Evolutionary conservation across 2,888 invertebrate genomes (phyloP), one percentile per base, ranked within the genome.

Genomic region (Papilio protenor): DNA sequence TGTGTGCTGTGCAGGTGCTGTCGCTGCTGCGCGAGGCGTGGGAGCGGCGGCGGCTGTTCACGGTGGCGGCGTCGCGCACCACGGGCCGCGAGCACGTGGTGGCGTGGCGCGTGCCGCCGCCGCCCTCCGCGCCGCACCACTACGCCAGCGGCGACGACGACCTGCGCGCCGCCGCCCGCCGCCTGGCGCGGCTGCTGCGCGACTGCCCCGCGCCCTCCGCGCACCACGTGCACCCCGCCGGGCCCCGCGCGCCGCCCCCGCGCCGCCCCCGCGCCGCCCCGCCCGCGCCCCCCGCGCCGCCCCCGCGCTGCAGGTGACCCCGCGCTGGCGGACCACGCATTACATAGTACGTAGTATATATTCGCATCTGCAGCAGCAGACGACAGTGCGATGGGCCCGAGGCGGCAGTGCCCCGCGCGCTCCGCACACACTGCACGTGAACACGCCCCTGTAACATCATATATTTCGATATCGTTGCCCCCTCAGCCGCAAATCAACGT

Each of bases 21-120:
- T 91, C 96, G 79, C 95, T 97, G 82, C 95, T 98, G 77, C 96
- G 97, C 84, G 95, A 96, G 80, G 98, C 98, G 45, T 99, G 98
- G 96, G 97, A 97, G 87, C 95, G 98, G 21, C 96, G 98, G 79
- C 90, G 97, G 82, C 96, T 98, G 83, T 99, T 99, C 94, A 97
- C 97, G 0, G 97, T 99, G 82, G 97, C 97, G 77, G 96, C 97
- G 69, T 98, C 98, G 1, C 96, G 96, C 79, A 99, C 99, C 0
- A 98, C 98, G 0, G 99, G 98, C 0, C 96, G 97, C 83, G 97
- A 98, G 88, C 97, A 98, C 93, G 98, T 98, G 79, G 97, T 99
- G 77, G 96, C 98, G 70, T 99, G 99, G 99, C 98, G 91, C 82
- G 85, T 81, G 80, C 52, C 87, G 27, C 89, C 92, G 75, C 91